These are phyloP conservation scores for Scaptomyza tumidula DNA, from an alignment of 2,888 invertebrate genomes.

Conservation along the genomic window DNA sequence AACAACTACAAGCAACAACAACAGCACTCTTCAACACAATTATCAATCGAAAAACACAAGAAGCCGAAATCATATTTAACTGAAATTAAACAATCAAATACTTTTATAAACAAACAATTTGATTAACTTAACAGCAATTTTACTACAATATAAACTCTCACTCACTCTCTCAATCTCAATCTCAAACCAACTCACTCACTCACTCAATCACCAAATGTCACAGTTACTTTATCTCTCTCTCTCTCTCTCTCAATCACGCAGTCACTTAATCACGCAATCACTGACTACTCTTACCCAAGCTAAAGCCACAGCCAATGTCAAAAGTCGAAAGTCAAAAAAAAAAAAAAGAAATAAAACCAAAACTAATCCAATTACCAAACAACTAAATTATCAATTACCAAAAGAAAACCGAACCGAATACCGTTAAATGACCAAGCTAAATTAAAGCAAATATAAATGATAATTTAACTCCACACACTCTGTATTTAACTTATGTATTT, in stretches of 20 bases:
- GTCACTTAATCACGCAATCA: slow-evolving; percentile 60
- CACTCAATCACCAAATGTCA: slow-evolving; percentile 55
- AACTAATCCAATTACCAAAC: slow-evolving; percentile 38
- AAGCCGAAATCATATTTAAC: slow-evolving; percentile 39
- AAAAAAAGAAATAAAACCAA: slow-evolving; percentile 16
- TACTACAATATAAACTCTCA: slow-evolving; percentile 54
- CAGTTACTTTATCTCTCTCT: slow-evolving; percentile 54
- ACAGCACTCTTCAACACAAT: slow-evolving; percentile 43
- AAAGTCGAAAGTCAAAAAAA: slow-evolving; percentile 13
- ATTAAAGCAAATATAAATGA: slow-evolving; percentile 64
- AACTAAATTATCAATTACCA: slow-evolving; percentile 12
- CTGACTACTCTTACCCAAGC: slow-evolving; percentile 65
- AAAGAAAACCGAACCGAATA: slow-evolving; percentile 8
- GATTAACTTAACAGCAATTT: slow-evolving; percentile 49
- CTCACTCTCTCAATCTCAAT: slow-evolving; percentile 51
- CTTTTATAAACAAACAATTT: slow-evolving; percentile 39
- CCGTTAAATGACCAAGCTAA: slow-evolving; percentile 58
- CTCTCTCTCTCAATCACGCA: slow-evolving; percentile 65
- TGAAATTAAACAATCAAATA: slow-evolving; percentile 29
- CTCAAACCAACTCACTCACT: slow-evolving; percentile 16
- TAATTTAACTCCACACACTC: slow-evolving; percentile 52
- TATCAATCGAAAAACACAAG: slow-evolving; percentile 18
- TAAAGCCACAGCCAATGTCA: slow-evolving; percentile 47
- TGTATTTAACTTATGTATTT: slow-evolving; percentile 61
- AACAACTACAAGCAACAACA: slow-evolving; percentile 35